Conservation (phyloP, 1,140 invertebrate species). For the Prorops nasuta region DNA sequence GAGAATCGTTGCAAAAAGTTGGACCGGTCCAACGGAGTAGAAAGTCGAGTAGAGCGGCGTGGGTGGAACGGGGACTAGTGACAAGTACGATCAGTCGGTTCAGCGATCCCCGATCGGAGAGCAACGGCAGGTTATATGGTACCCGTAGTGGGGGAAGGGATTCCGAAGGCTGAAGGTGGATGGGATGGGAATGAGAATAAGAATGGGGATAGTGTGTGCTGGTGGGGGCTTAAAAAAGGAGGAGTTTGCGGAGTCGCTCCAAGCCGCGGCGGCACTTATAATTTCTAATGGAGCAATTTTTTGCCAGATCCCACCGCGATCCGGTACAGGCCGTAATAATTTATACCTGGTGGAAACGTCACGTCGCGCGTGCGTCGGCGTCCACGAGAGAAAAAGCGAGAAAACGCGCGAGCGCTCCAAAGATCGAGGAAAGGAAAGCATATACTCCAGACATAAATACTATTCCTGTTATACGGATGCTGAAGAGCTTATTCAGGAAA, state of each 20-base stretch:
- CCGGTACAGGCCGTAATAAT: constrained; percentile 28
- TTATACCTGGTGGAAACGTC: constrained; percentile 24
- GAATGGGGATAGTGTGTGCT: background rate
- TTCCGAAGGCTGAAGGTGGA: background rate
- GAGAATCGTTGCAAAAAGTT: constrained; percentile 15
- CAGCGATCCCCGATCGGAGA: background rate
- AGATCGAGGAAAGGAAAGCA: too few relatives aligned
- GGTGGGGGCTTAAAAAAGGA: too few relatives aligned
- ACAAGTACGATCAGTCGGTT: constrained; percentile 16
- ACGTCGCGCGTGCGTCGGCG: constrained; percentile 34
- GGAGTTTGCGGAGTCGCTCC: background rate
- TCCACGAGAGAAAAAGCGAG: constrained; percentile 19
- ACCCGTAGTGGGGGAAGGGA: background rate
- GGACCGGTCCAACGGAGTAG: constrained; percentile 16
- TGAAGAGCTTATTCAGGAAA: too few relatives aligned
- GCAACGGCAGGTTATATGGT: background rate
- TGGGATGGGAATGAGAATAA: background rate
- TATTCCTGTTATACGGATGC: too few relatives aligned
- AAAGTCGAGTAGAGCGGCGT: constrained; percentile 12
- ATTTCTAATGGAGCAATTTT: constrained; percentile 42
- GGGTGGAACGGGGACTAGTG: constrained; percentile 19
- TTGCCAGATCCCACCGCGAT: constrained; percentile 16
- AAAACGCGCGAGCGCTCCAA: constrained; percentile 20
- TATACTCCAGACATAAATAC: too few relatives aligned
- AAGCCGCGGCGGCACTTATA: constrained; percentile 30